Conservation (phyloP, 1,140 invertebrate species). For the Globodera rostochiensis region DNA sequence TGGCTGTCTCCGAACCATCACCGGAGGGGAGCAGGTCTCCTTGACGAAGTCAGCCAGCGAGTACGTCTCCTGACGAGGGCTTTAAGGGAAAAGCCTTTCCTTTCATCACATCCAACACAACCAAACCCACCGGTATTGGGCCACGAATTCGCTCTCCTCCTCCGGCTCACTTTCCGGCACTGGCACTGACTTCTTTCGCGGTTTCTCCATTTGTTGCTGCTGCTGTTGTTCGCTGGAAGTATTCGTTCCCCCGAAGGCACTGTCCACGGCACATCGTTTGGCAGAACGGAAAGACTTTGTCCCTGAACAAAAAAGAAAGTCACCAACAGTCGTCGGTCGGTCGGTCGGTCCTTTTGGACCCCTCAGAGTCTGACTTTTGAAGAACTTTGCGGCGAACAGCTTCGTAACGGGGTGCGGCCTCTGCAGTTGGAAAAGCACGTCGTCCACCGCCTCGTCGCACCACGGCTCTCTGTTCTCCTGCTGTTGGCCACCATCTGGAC, state of each 20-base stretch:
- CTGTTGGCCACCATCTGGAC: neutral
- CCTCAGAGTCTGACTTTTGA: conserved; percentile 2
- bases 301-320: neutral
- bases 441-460: conserved; percentile 6
- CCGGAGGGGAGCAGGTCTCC: conserved; percentile 2
- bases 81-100: neutral
- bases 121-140: conserved; percentile 14
- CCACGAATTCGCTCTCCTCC: conserved; percentile 26
- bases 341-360: too few species aligned
- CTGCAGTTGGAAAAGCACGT: conserved; percentile 12
- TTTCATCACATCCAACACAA: neutral
- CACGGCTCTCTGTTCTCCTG: conserved; percentile 22
- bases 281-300: conserved; percentile 4
- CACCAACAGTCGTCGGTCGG: too few species aligned
- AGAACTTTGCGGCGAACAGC: conserved; percentile 21
- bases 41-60: conserved; percentile 30
- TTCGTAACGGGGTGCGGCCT: conserved; percentile 7
- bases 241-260: neutral
- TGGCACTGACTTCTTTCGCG: neutral
- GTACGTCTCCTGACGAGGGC: conserved; percentile 22
- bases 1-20: conserved; percentile 4
- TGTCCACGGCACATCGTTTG: conserved; percentile 8
- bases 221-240: neutral
- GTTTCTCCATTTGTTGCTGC: neutral
- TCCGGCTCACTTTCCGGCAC: conserved; percentile 27